Percentiles rank a stretch among this genome's conserved stretches.
These are phyloP conservation scores for Sinhomidia bicolor DNA, from an alignment of 2,888 invertebrate species.

Conservation along the genomic window DNA sequence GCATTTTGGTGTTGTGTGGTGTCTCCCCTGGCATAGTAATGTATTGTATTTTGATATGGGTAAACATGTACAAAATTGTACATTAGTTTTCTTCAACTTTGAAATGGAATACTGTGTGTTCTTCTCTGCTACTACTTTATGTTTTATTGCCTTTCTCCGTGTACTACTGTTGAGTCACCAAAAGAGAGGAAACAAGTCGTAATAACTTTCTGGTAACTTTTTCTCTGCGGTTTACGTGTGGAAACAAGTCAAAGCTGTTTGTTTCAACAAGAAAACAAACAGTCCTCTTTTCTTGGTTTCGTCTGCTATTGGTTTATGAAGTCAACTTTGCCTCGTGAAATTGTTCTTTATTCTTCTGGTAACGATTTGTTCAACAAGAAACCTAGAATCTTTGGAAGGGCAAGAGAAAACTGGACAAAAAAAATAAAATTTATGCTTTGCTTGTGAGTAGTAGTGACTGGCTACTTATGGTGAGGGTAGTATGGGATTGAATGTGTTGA, in stretches of 20 bases:
- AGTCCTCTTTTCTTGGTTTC: too few relatives aligned
- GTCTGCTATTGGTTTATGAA: slow-evolving; percentile 38
- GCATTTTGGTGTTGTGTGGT: neutral
- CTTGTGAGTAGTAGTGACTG: neutral
- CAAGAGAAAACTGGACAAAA: too few relatives aligned
- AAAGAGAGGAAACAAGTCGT: neutral
- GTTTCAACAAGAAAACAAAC: slow-evolving; percentile 1
- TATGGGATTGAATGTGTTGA: too few relatives aligned
- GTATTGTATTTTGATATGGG: neutral
- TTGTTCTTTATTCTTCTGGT: neutral
- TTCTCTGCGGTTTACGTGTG: slow-evolving; percentile 5
- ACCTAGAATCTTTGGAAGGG: too few relatives aligned
- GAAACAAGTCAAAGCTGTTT: slow-evolving; percentile 30
- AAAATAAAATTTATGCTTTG: neutral
- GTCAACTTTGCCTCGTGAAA: slow-evolving; percentile 40
- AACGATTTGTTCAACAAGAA: neutral
- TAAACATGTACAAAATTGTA: neutral
- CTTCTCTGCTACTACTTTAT: too few relatives aligned
- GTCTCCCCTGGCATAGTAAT: neutral
- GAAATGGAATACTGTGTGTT: neutral
- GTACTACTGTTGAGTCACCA: too few relatives aligned
- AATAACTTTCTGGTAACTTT: slow-evolving; percentile 27
- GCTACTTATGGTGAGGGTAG: neutral
- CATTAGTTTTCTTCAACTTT: slow-evolving; percentile 4
- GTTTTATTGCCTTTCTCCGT: neutral